These are phyloP conservation scores for Globodera ellingtonae DNA, from an alignment of 1,140 invertebrate species.

Conservation along the genomic window DNA sequence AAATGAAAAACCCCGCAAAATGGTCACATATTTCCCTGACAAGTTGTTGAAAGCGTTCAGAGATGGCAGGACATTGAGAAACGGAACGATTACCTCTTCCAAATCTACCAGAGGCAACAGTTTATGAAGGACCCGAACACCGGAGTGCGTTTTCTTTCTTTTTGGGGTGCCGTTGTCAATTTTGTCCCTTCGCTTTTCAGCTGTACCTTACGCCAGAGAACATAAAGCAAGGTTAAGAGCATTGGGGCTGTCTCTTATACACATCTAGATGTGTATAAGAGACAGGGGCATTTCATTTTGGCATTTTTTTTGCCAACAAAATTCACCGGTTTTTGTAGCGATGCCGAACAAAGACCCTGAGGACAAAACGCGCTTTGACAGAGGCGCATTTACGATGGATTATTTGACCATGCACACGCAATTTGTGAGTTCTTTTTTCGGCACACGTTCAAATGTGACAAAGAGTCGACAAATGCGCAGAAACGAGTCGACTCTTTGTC, in stretches of 20 bases:
- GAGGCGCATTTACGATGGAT: not conserved
- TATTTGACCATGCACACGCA: slow-evolving; percentile 1
- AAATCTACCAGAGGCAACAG: slow-evolving; percentile 27
- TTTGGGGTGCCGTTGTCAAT: not conserved
- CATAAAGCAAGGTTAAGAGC: not conserved
- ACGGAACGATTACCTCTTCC: slow-evolving; percentile 43
- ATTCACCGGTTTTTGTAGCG: slow-evolving; percentile 31
- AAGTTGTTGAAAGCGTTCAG: slow-evolving; percentile 35
- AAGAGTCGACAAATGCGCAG: slow-evolving; percentile 31
- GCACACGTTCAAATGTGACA: slow-evolving; percentile 24
- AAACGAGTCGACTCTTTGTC: not conserved
- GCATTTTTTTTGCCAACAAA: too few species aligned
- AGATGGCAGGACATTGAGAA: slow-evolving; percentile 62
- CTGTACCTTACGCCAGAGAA: slow-evolving; percentile 59
- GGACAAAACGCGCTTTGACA: not conserved
- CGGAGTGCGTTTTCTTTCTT: not conserved
- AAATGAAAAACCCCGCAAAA: too few species aligned
- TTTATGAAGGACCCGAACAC: not conserved
- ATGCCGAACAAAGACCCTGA: slow-evolving; percentile 50
- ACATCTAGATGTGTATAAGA: too few species aligned
- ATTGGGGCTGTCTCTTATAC: too few species aligned
- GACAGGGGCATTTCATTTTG: too few species aligned
- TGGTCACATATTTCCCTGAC: too few species aligned
- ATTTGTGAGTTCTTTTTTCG: slow-evolving; percentile 5
- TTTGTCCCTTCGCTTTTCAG: slow-evolving; percentile 18